Base-by-base conservation (phyloP, 2,113 vertebrate species). In the Meleagris gallopavo region DNA sequence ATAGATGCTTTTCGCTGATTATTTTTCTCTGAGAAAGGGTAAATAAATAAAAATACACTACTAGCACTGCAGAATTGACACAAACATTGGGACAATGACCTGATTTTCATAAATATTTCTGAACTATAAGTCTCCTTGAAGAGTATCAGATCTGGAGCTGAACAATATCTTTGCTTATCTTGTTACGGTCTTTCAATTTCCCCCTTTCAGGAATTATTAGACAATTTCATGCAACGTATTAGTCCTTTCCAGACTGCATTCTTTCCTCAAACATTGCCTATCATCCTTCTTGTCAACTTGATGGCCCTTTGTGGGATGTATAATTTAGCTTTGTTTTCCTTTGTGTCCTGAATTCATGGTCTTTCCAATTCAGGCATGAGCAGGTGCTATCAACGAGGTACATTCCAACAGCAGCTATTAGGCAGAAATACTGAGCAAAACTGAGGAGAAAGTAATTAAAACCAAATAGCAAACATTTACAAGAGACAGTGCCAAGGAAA, bases 21-120 rank as follows among this genome's bases (percentile, higher is more conserved):
- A 6, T 67, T 90, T 93, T 77, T 48, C 29, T 75, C 41, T 18
- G 21, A 74, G 20, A 78, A 84, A 54, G 57, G 29, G 43, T 19
- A 88, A 75, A 92, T 92, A 41, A 86, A 83, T 55, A 88, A 81
- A 94, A 84, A 86, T 27, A 66, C 4, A 41, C 14, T 50, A 34
- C 8, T 64, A 11, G n/a, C 46, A 82, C 64, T 75, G n/a, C 30
- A 86, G 45, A 92, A 69, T 29, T 86, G 57, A 60, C 38, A 95
- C 18, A 83, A 83, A 3, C 5, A 13, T 34, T 81, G 32, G 57
- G 54, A 55, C 29, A 82, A 48, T 19, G 21, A n/a, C 25, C 22
- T 30, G 12, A 74, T 32, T 86, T 91, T 75, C 2, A 6, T 74
- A 83, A 83, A 21, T 57, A 75, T 29, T 65, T 64, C 72, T 21